phyloP scores from a whole-genome alignment of 1,140 invertebrate genomes.

The Cecropterus lyciades region DNA sequence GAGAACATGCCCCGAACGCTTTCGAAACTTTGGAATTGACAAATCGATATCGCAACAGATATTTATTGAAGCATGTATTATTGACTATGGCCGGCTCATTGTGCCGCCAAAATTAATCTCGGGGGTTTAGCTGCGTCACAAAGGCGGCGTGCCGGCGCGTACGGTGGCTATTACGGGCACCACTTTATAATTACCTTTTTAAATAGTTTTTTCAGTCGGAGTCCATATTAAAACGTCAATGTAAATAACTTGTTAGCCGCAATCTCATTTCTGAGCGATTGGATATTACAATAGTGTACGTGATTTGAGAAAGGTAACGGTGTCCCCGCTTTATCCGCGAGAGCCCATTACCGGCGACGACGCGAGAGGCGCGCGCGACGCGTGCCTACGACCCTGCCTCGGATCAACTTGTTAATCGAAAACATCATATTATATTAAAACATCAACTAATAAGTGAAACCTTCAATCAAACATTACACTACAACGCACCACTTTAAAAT shows the following conservation, averaged over 20 bases:
- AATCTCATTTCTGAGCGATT: slow-evolving; percentile 83
- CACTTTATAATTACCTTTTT: slow-evolving; percentile 83
- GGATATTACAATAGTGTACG: slow-evolving; percentile 84
- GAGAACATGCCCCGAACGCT: slow-evolving; percentile 53
- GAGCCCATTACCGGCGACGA: slow-evolving; percentile 64
- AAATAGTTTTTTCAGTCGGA: slow-evolving; percentile 79
- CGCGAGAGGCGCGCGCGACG: slow-evolving; percentile 50
- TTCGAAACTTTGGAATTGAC: slow-evolving; percentile 72
- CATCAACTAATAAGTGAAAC: too few species aligned
- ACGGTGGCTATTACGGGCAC: slow-evolving; percentile 76
- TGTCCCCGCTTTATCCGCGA: slow-evolving; percentile 79
- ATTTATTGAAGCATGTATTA: slow-evolving; percentile 72
- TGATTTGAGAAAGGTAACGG: slow-evolving; percentile 83
- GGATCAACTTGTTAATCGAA: slow-evolving; percentile 32
- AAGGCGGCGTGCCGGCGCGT: slow-evolving; percentile 74
- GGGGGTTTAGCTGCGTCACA: slow-evolving; percentile 77
- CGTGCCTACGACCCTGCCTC: not conserved
- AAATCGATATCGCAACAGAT: slow-evolving; percentile 74
- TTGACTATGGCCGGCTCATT: slow-evolving; percentile 75
- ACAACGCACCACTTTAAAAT: too few species aligned
- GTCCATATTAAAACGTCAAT: slow-evolving; percentile 83
- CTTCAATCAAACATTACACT: not conserved
- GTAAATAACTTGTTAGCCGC: slow-evolving; percentile 84
- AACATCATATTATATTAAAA: not conserved
- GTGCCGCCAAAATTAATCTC: slow-evolving; percentile 80